A percentile compares a stretch with the other conserved stretches of the same genome.
phyloP scores from a whole-genome alignment of 2,888 invertebrate genomes.

The Spicauda simplicius region DNA sequence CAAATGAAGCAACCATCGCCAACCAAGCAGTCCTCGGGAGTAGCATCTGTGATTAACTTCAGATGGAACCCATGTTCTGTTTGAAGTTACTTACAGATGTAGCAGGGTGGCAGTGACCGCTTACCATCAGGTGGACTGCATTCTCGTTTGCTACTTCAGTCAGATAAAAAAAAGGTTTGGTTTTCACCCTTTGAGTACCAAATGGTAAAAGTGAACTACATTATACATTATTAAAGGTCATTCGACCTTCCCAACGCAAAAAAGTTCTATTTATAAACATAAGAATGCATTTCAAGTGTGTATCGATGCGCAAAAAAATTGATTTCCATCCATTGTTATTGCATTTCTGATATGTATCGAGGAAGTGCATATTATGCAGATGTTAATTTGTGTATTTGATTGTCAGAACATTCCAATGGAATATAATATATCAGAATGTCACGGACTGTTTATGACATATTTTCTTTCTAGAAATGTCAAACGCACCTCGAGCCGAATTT shows the following conservation, averaged over 20 bases:
- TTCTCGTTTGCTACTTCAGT: too few relatives aligned
- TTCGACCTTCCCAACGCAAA: background rate
- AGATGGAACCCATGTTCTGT: too few relatives aligned
- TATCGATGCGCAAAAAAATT: background rate
- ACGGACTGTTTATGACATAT: background rate
- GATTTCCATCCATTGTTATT: background rate
- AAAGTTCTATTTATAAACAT: background rate
- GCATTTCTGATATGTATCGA: background rate
- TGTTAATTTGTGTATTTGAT: conserved; percentile 8
- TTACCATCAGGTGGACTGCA: too few relatives aligned
- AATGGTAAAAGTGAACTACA: too few relatives aligned
- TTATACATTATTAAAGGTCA: too few relatives aligned
- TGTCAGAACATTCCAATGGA: conserved; percentile 5
- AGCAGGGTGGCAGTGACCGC: too few relatives aligned
- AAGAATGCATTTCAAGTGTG: background rate
- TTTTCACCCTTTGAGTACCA: too few relatives aligned
- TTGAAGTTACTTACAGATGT: too few relatives aligned
- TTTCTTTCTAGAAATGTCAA: background rate
- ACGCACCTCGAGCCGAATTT: background rate
- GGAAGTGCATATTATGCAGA: conserved; percentile 14
- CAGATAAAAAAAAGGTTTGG: too few relatives aligned
- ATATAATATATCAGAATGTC: background rate
- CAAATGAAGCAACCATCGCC: too few relatives aligned
- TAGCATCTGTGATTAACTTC: too few relatives aligned
- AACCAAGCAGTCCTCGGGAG: too few relatives aligned